Percentiles rank a stretch among this genome's conserved stretches.
phyloP scores from a whole-genome alignment of 2,888 invertebrate genomes.

The Seira sanloemensis region DNA sequence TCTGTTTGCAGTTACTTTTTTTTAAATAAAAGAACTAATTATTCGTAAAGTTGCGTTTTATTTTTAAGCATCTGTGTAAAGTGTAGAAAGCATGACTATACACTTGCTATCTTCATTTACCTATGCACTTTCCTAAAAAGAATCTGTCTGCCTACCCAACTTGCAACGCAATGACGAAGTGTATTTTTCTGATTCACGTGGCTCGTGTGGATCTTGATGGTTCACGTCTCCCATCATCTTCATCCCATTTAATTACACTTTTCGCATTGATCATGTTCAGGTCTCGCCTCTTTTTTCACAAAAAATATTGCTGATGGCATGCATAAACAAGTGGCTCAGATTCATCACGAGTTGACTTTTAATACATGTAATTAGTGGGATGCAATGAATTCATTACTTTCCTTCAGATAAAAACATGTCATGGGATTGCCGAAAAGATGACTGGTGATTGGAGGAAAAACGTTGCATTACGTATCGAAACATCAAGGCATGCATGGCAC shows the following conservation, averaged over 20 bases:
- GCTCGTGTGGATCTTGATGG: too few relatives aligned
- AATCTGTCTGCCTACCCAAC: too few relatives aligned
- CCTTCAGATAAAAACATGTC: slow-evolving; percentile 14
- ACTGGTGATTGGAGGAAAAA: background rate
- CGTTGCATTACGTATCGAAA: background rate
- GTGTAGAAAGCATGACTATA: background rate
- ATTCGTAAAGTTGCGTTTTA: too few relatives aligned
- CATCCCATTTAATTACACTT: slow-evolving; percentile 31
- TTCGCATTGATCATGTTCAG: slow-evolving; percentile 10
- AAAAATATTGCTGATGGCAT: background rate
- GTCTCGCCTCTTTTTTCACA: background rate
- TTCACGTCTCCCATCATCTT: slow-evolving; percentile 41
- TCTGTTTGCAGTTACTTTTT: too few relatives aligned
- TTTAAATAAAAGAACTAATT: too few relatives aligned
- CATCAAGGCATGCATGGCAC: background rate
- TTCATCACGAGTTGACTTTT: background rate
- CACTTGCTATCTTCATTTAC: background rate
- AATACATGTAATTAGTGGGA: slow-evolving; percentile 16
- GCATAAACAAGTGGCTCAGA: slow-evolving; percentile 15
- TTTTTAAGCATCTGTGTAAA: too few relatives aligned
- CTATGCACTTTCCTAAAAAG: too few relatives aligned
- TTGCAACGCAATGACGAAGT: too few relatives aligned
- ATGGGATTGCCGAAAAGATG: slow-evolving; percentile 27
- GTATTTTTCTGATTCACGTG: too few relatives aligned
- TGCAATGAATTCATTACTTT: slow-evolving; percentile 41